phyloP scores from a whole-genome alignment of 2,797 vertebrate genomes.

The Urocyon cinereoargenteus region DNA sequence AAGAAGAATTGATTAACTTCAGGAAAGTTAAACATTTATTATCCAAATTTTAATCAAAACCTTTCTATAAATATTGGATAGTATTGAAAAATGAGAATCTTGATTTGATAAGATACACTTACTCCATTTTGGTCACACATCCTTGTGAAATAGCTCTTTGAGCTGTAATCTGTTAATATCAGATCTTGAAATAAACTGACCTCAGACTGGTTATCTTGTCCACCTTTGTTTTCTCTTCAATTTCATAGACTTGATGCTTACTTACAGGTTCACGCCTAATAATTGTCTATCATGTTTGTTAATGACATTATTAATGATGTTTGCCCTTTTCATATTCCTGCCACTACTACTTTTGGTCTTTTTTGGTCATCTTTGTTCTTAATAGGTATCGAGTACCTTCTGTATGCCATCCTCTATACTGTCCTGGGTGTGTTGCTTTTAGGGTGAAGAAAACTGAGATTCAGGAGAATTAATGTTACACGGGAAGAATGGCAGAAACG shows the following conservation, averaged over 20 bases:
- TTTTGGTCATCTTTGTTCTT: constrained; percentile 18
- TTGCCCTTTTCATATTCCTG: constrained; percentile 14
- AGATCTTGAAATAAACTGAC: constrained; percentile 44
- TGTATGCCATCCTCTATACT: not conserved
- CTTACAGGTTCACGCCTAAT: not conserved
- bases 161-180: not conserved
- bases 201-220: not conserved
- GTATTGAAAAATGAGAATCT: constrained; percentile 41
- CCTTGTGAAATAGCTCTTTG: constrained; percentile 42
- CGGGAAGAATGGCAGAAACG: not conserved
- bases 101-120: constrained; percentile 15
- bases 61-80: constrained; percentile 6
- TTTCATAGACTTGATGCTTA: not conserved
- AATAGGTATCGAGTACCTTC: not conserved
- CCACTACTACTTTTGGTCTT: not conserved
- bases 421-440: not conserved
- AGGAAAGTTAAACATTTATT: constrained; percentile 38
- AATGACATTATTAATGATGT: not conserved
- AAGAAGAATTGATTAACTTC: constrained; percentile 50
- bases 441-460: not conserved
- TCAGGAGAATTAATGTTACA: constrained; percentile 23
- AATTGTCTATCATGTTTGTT: not conserved
- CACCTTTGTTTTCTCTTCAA: not conserved
- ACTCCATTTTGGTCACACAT: not conserved
- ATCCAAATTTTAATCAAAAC: constrained; percentile 21